Conservation (phyloP, 1,140 invertebrate genomes). For the Leptonema lineaticorne region DNA sequence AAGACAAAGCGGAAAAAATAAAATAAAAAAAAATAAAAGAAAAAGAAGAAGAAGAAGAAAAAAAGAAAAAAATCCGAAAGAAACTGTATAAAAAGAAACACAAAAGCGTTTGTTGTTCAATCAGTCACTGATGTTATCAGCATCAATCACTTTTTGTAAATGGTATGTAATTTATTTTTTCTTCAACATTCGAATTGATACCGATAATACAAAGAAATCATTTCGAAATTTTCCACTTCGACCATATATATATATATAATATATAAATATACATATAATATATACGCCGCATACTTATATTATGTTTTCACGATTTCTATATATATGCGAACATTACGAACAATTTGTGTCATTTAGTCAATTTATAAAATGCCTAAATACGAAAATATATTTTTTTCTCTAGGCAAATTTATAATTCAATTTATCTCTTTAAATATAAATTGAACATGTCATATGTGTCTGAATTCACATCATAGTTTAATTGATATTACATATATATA, state of each 20-base stretch:
- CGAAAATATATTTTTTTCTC: no score
- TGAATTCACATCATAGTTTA: no score
- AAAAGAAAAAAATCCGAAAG: no score
- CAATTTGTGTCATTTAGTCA: no score
- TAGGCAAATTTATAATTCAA: no score
- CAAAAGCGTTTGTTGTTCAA: conserved; percentile 33
- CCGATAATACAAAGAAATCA: conserved; percentile 1
- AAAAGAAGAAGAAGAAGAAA: no score
- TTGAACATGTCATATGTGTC: no score
- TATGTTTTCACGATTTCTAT: not conserved
- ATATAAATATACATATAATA: not conserved
- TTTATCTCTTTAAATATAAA: no score
- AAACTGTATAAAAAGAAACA: conserved; percentile 20
- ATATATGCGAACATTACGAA: not conserved
- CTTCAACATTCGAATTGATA: conserved; percentile 14
- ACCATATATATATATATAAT: not conserved
- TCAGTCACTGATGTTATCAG: conserved; percentile 32
- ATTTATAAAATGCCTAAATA: no score
- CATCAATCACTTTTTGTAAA: conserved; percentile 32
- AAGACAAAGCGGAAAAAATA: no score
- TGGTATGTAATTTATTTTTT: conserved; percentile 34
- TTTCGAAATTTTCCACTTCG: conserved; percentile 6
- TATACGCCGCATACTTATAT: not conserved
- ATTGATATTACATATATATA: no score
- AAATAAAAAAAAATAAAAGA: no score